These are phyloP conservation scores for Felis chaus DNA, from an alignment of 2,113 vertebrate genomes.

Conservation along the genomic window DNA sequence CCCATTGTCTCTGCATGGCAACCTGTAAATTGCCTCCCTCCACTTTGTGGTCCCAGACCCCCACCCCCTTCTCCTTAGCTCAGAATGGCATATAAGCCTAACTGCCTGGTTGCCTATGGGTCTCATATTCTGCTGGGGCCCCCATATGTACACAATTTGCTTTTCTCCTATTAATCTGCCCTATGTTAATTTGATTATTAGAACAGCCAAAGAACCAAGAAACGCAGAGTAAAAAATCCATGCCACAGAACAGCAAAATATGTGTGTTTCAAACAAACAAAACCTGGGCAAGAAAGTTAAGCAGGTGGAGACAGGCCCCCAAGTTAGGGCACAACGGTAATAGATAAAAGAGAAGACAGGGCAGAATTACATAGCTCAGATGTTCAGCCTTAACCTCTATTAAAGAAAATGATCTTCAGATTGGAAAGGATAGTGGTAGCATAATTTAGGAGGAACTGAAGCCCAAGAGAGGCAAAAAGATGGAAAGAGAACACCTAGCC, in stretches of 20 bases:
- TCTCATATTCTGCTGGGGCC: not conserved
- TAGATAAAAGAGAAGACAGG: not conserved
- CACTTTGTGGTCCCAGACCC: not conserved
- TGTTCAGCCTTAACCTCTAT: not conserved
- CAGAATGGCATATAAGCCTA: not conserved
- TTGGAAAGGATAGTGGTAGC: not conserved
- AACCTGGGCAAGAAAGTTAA: not conserved
- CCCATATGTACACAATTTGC: not conserved
- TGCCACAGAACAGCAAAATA: not conserved
- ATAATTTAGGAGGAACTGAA: not conserved
- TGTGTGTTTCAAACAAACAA: not conserved
- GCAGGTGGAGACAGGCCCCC: not conserved
- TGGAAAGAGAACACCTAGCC: not conserved
- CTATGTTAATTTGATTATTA: not conserved
- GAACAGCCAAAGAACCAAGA: not conserved
- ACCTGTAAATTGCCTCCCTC: not conserved
- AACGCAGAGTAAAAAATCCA: not conserved
- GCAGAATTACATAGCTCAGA: not conserved
- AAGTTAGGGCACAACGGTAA: not conserved
- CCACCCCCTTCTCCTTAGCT: not conserved
- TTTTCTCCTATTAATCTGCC: not conserved
- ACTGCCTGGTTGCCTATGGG: not conserved
- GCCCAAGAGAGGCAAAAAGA: not conserved
- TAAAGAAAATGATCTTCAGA: conserved; percentile 41
- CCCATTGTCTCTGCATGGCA: not conserved